Evolutionary conservation across 2,888 invertebrate genomes (phyloP), one percentile per base, ranked within the genome.

Genomic region (Tachina lurida): DNA sequence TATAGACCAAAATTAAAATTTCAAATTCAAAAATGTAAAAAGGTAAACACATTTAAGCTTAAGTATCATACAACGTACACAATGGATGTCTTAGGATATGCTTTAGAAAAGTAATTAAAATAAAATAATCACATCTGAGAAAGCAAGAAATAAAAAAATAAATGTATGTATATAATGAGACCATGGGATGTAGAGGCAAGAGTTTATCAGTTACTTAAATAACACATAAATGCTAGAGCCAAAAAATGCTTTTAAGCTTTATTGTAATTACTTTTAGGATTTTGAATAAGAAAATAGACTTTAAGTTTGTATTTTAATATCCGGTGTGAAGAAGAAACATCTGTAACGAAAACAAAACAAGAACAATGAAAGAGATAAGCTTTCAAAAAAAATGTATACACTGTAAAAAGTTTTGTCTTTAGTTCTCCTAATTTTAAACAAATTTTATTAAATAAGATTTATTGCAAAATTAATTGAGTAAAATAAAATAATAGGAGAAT

Each of bases 1-100:
- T 47, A 80, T 65, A 73, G 60, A 67, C 73, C 67, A 67, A 74
- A 74, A 67, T 67, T 43, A 43, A 49, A 49, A 74, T 80, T 74
- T 74, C 9, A 73, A 73, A 80, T 67, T 73, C 58, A 80, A 22
- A 67, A 74, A 73, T n/a, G 10, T 10, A 65, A 58, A 54, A 56
- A 19, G 8, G 15, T 63, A 47, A 65, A 62, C n/a, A 70, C 31
- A 60, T 67, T 77, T 68, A 77, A 68, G 47, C 49, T 43, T 56
- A 58, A 19, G 47, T 58, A 56, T n/a, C 22, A 41, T 47, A 43
- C 54, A 45, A 63, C 4, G 13, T 60, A 17, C 41, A 77, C 17
- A 68, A 19, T 49, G 41, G 43, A 41, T 9, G 56, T 22, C 41
- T 60, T 10, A 15, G 10, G 62, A 52, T 13, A 68, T 39, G 52